A percentile compares a stretch with the other conserved stretches of the same genome.
Conservation (phyloP, 1,140 invertebrate genomes). For the Bombus turneri region DNA sequence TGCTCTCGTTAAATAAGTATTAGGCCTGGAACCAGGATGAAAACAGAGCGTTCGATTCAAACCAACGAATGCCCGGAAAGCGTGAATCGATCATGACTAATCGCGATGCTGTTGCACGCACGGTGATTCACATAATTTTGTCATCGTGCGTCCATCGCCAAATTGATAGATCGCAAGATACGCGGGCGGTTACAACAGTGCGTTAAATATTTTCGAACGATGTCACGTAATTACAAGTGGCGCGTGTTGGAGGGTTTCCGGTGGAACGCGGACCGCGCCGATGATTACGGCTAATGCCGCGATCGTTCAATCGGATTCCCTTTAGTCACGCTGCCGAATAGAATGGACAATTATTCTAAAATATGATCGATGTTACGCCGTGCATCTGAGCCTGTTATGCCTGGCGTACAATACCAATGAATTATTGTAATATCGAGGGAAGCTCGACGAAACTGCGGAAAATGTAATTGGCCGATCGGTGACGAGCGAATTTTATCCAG, state of each 20-base stretch:
- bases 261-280: not conserved
- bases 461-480: slow-evolving; percentile 19
- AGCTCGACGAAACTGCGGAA: not conserved
- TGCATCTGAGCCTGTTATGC: slow-evolving; percentile 11
- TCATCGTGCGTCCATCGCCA: slow-evolving; percentile 28
- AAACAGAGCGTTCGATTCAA: not conserved
- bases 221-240: slow-evolving; percentile 30
- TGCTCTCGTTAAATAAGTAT: not conserved
- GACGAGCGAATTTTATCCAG: not conserved
- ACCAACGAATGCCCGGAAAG: not conserved
- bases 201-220: slow-evolving; percentile 50
- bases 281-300: slow-evolving; percentile 40
- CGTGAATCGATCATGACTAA: slow-evolving; percentile 1
- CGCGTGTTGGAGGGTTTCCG: not conserved
- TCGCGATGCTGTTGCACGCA: not conserved
- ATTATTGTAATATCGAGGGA: slow-evolving; percentile 28
- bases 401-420: slow-evolving; percentile 12
- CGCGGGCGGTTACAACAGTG: slow-evolving; percentile 16
- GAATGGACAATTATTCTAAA: slow-evolving; percentile 43
- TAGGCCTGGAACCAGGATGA: too few relatives aligned
- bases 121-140: slow-evolving; percentile 49
- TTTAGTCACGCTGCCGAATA: slow-evolving; percentile 13
- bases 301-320: slow-evolving; percentile 30
- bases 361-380: slow-evolving; percentile 39
- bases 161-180: slow-evolving; percentile 64